Base-by-base conservation (phyloP, 2,888 invertebrate species). In the Cataglyphis cursor region DNA sequence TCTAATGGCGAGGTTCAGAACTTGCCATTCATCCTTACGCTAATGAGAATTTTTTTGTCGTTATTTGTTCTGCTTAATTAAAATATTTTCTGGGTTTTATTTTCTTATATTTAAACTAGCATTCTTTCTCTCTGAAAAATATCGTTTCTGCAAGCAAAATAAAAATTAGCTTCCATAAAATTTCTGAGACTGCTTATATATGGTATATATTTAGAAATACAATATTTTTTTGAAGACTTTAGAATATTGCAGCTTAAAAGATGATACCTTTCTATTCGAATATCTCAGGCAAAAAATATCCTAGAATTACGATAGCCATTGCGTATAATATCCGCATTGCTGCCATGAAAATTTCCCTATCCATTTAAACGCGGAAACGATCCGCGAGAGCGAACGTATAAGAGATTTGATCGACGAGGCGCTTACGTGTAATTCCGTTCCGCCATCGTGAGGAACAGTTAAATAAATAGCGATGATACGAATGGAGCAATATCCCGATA, bases 401-500 rank as follows among this genome's bases (percentile, higher is more conserved):
- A 44, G 57, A 59, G 31, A 70, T 70, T 70, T 70, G 78, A 78
- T 78, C 44, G 70, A 70, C 78, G 57, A 59, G 78, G 21, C 44
- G 70, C 57, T 78, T 78, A 70, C 68, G 41, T 31, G 59, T 78
- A 70, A 78, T 78, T 59, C 31, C 78, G 24, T 18, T 24, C 35
- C 44, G 57, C 57, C 57, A 68, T 68, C 70, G 21, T 38, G 57
- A 41, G 31, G 70, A 80, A 70, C 59, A 59, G 78, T 72, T 80
- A 80, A 72, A 80, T 80, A 80, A 51, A 80, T 72, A 72, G 44
- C 70, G 59, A 80, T 35, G 44, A 80, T 72, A 80, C 72, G 78
- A 80, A 80, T 61, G 72, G 48, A 80, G 70, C 59, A 59, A 72
- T 72, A 78, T 44, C 70, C 31, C 70, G 31, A 28, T 57, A 78